Conservation (phyloP, 2,113 vertebrate species). For the Trematocara variabile region DNA sequence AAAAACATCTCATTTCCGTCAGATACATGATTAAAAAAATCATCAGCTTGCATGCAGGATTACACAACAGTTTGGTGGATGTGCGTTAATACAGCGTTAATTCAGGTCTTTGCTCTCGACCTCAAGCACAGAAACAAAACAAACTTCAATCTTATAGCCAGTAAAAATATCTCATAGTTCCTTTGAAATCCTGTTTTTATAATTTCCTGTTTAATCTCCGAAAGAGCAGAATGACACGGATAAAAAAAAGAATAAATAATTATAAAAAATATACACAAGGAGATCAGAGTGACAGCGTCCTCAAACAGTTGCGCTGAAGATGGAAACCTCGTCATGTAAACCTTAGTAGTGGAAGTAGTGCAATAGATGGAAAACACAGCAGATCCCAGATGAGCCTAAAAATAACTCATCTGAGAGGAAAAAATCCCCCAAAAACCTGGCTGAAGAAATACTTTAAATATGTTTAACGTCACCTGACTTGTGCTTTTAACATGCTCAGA, state of each 20-base stretch:
- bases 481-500: not conserved
- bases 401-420: not conserved
- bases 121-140: not conserved
- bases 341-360: conserved; percentile 3
- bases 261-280: not conserved
- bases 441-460: not conserved
- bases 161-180: not conserved
- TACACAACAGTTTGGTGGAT: not conserved
- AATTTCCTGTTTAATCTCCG: not conserved
- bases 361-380: not conserved
- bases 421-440: not conserved
- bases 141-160: not conserved
- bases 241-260: not conserved
- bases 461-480: not conserved
- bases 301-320: not conserved
- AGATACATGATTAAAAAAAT: not conserved
- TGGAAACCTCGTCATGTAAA: conserved; percentile 32
- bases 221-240: not conserved
- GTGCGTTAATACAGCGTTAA: not conserved
- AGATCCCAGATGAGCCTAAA: not conserved
- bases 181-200: not conserved
- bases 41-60: conserved; percentile 11
- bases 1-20: not conserved
- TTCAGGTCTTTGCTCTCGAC: not conserved
- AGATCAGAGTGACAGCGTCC: not conserved